Percentiles rank a stretch among this genome's conserved stretches.
phyloP scores from a whole-genome alignment of 1,140 invertebrate genomes.

The Bombyx mori region DNA sequence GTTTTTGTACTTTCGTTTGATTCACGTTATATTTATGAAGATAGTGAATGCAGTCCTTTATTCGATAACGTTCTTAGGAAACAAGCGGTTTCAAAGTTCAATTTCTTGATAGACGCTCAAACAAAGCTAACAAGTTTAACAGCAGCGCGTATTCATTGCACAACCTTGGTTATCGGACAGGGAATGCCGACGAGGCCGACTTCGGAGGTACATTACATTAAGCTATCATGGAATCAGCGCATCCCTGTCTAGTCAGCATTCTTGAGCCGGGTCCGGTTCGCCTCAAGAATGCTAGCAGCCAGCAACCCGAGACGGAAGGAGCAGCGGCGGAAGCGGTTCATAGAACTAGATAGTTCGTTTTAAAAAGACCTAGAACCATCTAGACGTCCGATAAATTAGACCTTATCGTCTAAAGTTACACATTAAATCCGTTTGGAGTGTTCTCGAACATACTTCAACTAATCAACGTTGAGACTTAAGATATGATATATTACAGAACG shows the following conservation, averaged over 20 bases:
- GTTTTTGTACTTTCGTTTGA: too few relatives aligned
- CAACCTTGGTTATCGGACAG: constrained; percentile 39
- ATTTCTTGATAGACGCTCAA: too few relatives aligned
- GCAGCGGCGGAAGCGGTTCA: constrained; percentile 65
- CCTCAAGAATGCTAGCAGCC: constrained; percentile 55
- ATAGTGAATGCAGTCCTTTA: too few relatives aligned
- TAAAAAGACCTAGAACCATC: constrained; percentile 20
- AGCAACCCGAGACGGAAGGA: constrained; percentile 69
- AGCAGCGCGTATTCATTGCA: constrained; percentile 3
- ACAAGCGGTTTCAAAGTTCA: too few relatives aligned
- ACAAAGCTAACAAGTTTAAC: too few relatives aligned
- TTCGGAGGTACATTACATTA: constrained; percentile 47
- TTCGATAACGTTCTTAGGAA: too few relatives aligned
- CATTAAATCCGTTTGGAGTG: too few relatives aligned
- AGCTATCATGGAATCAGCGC: constrained; percentile 48
- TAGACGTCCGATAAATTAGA: constrained; percentile 8
- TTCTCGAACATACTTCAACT: background rate
- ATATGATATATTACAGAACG: constrained; percentile 8
- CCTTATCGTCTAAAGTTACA: constrained; percentile 3
- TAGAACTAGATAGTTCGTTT: constrained; percentile 25
- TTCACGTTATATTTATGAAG: too few relatives aligned
- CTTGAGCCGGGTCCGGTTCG: constrained; percentile 47
- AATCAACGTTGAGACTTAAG: constrained; percentile 16
- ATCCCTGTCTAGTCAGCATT: constrained; percentile 54
- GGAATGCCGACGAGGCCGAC: constrained; percentile 33